These are phyloP conservation scores for Phalera bucephala DNA, from an alignment of 2,888 invertebrate species.

Conservation along the genomic window DNA sequence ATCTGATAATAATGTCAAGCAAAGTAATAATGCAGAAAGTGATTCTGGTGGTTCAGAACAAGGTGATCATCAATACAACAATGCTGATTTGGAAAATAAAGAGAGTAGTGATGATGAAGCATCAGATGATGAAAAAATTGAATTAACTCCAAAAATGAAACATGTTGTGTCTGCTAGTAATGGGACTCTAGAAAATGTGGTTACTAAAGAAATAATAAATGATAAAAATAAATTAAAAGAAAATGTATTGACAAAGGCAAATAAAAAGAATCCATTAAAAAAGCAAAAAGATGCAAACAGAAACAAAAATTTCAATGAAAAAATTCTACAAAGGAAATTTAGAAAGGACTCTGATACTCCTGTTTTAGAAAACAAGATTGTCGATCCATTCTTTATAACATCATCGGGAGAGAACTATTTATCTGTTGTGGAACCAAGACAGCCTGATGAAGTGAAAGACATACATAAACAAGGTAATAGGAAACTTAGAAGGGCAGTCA, in stretches of 20 bases:
- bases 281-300: conserved; percentile 59
- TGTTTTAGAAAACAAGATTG: conserved; percentile 48
- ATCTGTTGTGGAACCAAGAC: conserved; percentile 68
- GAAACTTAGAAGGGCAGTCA: conserved; percentile 65
- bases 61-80: conserved; percentile 10
- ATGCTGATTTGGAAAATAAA: conserved; percentile 11
- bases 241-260: conserved; percentile 15
- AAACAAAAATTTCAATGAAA: conserved; percentile 66
- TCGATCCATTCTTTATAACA: conserved; percentile 76
- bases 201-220: not conserved
- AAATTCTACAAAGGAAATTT: conserved; percentile 56
- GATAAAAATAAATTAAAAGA: conserved; percentile 6
- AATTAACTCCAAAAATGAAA: conserved; percentile 4
- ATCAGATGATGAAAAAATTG: conserved; percentile 1
- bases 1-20: conserved; percentile 12
- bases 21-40: conserved; percentile 18
- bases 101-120: conserved; percentile 9
- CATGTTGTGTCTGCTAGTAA: too few species aligned
- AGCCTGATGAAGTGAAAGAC: conserved; percentile 72
- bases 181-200: conserved; percentile 1
- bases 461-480: conserved; percentile 69
- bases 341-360: conserved; percentile 45
- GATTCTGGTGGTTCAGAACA: not conserved
- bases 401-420: conserved; percentile 71
- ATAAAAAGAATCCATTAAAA: conserved; percentile 43